Base-by-base conservation (phyloP, 2,888 invertebrate genomes). In the Megamerina dolium region DNA sequence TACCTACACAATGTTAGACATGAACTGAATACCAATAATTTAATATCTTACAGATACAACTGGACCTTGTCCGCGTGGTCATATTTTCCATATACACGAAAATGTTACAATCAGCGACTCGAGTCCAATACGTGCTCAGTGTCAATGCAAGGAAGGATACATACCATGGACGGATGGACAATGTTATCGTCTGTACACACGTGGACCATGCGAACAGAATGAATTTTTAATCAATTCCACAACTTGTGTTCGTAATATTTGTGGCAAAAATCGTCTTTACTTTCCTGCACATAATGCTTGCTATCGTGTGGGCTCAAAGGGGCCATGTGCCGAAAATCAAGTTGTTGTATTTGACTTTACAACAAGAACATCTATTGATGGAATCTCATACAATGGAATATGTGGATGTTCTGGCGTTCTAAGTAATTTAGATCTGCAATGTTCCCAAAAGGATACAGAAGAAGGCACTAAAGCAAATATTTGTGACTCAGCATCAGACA, bases 261-360 rank as follows among this genome's bases (percentile, higher is more conserved):
- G 90, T 57, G 78, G 78, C 4, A 76, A 83, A 20, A 85, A 86
- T 5, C 77, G 85, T 5, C 75, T 90, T 5, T 90, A 85, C 67
- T 85, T 86, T 56, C 84, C 87, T 0, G 75, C 75, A 33, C 79
- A 83, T 27, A 77, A 81, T 26, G 80, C 80, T 2, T 90, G 90
- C 67, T 87, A 86, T 72, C 77, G 83, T 42, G 83, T 88, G 9
- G 89, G 89, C 1, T 77, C 83, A 0, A 77, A 77, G 20, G 89
- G 87, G 19, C 88, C 89, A 0, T 90, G 90, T 55, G 74, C 78
- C 0, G 66, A 72, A 5, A 82, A 85, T 2, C 81, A 85, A 60
- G 79, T 88, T 8, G 82, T 90, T 3, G 80, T 87, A 1, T 90
- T 87, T 64, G 89, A 90, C 71, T 84, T 87, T 58, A 82, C 81